Evolutionary conservation across 2,888 invertebrate species (phyloP).

Genomic region (Protodeltote pygarga): DNA sequence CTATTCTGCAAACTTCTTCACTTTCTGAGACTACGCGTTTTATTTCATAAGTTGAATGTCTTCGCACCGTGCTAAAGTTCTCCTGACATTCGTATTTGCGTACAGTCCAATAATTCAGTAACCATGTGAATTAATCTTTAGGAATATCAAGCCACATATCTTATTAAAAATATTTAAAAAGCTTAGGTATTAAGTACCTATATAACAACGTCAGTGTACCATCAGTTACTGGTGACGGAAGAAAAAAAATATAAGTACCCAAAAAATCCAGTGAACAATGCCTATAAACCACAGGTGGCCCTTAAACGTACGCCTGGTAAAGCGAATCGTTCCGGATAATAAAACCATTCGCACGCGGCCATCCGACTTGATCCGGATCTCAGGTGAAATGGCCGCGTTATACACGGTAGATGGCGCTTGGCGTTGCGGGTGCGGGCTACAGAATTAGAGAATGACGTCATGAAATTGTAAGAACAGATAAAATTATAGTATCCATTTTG

Average conservation of each 20-base stretch:
- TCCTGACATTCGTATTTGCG: conserved; percentile 18
- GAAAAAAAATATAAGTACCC: neutral
- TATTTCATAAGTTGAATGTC: conserved; percentile 30
- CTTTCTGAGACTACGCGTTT: conserved; percentile 36
- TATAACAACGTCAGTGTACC: too few species aligned
- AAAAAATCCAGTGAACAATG: conserved; percentile 9
- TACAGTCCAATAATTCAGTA: neutral
- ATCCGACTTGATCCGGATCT: conserved; percentile 52
- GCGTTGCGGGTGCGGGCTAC: neutral
- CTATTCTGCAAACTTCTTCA: conserved; percentile 39
- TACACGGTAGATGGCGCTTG: conserved; percentile 33
- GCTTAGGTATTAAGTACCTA: too few species aligned
- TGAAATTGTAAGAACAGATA: conserved; percentile 22
- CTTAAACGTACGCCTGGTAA: conserved; percentile 55
- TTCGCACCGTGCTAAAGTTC: conserved; percentile 10
- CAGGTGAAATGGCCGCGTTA: conserved; percentile 53
- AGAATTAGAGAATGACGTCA: conserved; percentile 9
- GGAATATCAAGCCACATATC: too few species aligned
- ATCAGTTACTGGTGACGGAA: too few species aligned
- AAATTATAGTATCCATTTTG: conserved; percentile 2
- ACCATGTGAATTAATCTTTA: too few species aligned
- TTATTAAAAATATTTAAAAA: too few species aligned
- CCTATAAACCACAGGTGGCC: conserved; percentile 63
- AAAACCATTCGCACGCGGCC: conserved; percentile 66
- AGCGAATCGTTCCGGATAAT: conserved; percentile 61